Evolutionary conservation across 2,113 vertebrate genomes (phyloP), one percentile per base, ranked within the genome.

Genomic region (Opisthocomus hoazin): DNA sequence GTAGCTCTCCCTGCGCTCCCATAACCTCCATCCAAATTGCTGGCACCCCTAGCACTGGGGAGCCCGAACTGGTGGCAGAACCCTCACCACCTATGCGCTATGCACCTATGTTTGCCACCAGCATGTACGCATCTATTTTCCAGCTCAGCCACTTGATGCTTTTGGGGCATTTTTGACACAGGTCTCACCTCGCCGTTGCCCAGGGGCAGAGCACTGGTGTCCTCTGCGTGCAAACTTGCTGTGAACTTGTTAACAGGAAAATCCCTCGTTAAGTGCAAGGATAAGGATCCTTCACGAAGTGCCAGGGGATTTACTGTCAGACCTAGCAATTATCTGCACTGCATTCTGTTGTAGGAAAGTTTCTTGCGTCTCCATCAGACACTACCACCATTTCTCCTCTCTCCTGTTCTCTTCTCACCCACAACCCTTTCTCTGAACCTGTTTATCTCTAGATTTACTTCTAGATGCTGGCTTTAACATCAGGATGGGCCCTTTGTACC

Each of bases 61-160:
- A 61, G 41, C 36, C 29, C 13, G 27, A 32, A 46, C 11, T 3
- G n/a, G 5, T 6, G 12, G 20, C 60, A 70, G 30, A 29, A 32
- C n/a, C 45, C 32, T 80, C 57, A 12, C 7, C 39, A 37, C n/a
- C 27, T 6, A 4, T 3, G 4, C 18, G 15, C 57, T 17, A 2
- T 18, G 4, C 45, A 11, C 15, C 63, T 32, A 0, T 18, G 8
- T 37, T 32, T 76, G 19, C 64, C 50, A 15, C 8, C n/a, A 26
- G 7, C 0, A 0, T 12, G 39, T 12, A 4, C 2, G 5, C 8
- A 9, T 39, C 27, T 34, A 4, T 8, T 19, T 37, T 48, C 29
- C 51, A 64, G 29, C 57, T 56, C 76, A 5, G 43, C 1, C 37
- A 11, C n/a, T 46, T 5, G 6, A 5, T n/a, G 48, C 8, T 73